Evolutionary conservation across 2,113 vertebrate genomes (phyloP).

Genomic region (Sterna hirundo): DNA sequence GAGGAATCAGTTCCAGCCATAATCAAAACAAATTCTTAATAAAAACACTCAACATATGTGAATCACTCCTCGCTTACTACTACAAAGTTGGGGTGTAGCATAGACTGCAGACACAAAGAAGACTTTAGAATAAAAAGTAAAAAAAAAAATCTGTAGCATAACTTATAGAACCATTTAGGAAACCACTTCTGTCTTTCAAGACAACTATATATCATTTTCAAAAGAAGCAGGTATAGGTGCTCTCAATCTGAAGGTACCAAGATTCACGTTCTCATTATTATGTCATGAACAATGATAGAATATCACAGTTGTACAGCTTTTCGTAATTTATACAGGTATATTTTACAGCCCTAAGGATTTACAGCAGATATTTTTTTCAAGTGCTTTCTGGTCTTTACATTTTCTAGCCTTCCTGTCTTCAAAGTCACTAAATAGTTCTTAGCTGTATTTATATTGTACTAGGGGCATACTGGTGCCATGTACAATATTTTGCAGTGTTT

Average conservation of each 20-base stretch:
- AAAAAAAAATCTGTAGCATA: not conserved
- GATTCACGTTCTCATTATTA: not conserved
- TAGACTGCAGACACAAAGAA: not conserved
- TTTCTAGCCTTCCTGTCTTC: not conserved
- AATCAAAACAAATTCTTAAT: conserved; percentile 35
- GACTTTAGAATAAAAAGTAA: not conserved
- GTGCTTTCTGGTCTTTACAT: not conserved
- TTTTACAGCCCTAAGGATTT: not conserved
- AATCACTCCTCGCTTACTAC: not conserved
- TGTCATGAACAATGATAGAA: not conserved
- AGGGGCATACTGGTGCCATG: not conserved
- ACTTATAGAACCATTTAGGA: not conserved
- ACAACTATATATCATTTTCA: not conserved
- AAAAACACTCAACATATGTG: not conserved
- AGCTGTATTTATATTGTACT: not conserved
- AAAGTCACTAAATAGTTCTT: not conserved
- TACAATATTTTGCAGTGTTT: not conserved
- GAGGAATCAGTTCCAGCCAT: not conserved
- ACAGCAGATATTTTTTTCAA: not conserved
- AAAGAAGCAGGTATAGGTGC: not conserved
- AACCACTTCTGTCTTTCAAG: not conserved
- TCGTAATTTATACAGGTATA: not conserved
- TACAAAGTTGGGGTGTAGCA: not conserved
- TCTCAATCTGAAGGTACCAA: not conserved
- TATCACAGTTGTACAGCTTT: not conserved